Percentiles rank a stretch among this genome's conserved stretches.
Evolutionary conservation across 2,888 invertebrate species (phyloP).

Genomic region (Chymomyza amoena): DNA sequence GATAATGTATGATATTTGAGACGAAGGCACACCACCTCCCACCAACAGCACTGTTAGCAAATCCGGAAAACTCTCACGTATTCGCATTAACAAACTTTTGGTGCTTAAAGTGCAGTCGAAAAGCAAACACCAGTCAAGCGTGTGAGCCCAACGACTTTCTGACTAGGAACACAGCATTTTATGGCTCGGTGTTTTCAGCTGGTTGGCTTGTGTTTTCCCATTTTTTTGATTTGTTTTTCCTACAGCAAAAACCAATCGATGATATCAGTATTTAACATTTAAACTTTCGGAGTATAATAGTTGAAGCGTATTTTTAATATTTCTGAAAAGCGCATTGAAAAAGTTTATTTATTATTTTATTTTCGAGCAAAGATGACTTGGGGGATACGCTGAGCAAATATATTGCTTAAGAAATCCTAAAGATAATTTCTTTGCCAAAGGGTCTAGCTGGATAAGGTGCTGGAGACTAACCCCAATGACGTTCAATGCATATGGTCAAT

Average conservation of each 20-base stretch:
- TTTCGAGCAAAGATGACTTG: no score
- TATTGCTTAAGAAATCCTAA: no score
- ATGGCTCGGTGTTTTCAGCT: neutral
- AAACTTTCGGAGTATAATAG: neutral
- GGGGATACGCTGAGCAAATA: no score
- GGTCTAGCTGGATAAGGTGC: no score
- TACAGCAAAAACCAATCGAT: neutral
- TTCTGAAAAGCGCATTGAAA: neutral
- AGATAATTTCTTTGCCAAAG: no score
- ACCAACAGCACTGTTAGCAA: neutral
- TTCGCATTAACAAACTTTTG: conserved; percentile 65
- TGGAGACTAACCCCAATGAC: no score
- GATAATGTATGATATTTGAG: neutral
- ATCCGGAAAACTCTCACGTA: conserved; percentile 60
- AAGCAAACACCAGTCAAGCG: conserved; percentile 43
- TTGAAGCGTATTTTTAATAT: neutral
- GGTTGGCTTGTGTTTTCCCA: neutral
- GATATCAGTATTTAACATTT: neutral
- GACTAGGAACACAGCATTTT: neutral
- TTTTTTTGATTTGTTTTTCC: neutral
- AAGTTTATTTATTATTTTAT: no score
- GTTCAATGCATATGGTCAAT: no score
- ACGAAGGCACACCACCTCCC: neutral
- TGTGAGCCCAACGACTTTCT: neutral
- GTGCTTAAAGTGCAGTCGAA: conserved; percentile 64